phyloP scores from a whole-genome alignment of 2,888 invertebrate species.

The Tachina grossa region DNA sequence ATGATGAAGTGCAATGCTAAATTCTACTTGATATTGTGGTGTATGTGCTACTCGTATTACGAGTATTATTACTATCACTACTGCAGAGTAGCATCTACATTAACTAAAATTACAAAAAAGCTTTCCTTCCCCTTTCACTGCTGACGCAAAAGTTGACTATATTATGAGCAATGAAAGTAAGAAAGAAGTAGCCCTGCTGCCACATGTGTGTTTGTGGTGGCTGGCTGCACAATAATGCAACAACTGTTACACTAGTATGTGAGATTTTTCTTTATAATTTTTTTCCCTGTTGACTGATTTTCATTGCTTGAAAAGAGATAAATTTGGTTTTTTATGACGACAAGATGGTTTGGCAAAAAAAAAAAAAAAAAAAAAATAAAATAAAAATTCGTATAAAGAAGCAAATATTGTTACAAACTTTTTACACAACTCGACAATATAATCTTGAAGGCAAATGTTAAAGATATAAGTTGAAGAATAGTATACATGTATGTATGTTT shows the following conservation, averaged over 20 bases:
- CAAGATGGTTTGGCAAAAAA: slow-evolving; percentile 41
- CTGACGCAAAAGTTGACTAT: slow-evolving; percentile 21
- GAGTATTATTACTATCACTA: slow-evolving; percentile 45
- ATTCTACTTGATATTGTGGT: slow-evolving; percentile 68
- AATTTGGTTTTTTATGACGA: slow-evolving; percentile 45
- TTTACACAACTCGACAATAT: slow-evolving; percentile 60
- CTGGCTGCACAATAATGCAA: slow-evolving; percentile 48
- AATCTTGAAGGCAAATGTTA: slow-evolving; percentile 66
- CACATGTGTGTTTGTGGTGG: slow-evolving; percentile 49
- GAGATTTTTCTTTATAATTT: slow-evolving; percentile 41
- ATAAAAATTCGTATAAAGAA: slow-evolving; percentile 13
- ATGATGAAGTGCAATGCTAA: slow-evolving; percentile 70
- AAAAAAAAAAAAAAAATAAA: not conserved
- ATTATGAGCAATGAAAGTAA: slow-evolving; percentile 49
- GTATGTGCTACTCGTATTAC: slow-evolving; percentile 54
- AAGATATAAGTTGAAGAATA: slow-evolving; percentile 30
- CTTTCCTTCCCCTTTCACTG: not conserved
- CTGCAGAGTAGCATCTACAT: not conserved
- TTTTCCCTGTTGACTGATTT: slow-evolving; percentile 54
- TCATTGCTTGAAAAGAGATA: slow-evolving; percentile 61
- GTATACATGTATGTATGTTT: not conserved
- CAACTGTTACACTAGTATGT: slow-evolving; percentile 57
- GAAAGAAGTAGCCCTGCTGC: slow-evolving; percentile 27
- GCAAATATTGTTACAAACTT: slow-evolving; percentile 31
- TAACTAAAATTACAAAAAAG: not conserved